phyloP scores from a whole-genome alignment of 2,797 vertebrate genomes.

The Florisuga fusca region DNA sequence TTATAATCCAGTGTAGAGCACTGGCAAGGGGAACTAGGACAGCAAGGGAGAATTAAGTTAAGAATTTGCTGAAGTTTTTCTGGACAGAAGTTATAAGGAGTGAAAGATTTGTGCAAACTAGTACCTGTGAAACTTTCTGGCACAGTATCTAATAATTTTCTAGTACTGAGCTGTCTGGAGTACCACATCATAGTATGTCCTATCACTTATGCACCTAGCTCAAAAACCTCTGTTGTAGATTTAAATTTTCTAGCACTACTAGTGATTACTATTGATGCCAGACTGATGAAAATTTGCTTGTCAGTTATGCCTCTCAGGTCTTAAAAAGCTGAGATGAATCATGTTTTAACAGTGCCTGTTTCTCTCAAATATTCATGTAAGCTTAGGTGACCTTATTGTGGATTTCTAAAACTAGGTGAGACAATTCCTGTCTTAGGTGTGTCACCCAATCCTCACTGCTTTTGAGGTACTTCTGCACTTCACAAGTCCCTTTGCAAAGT shows the following conservation, averaged over 20 bases:
- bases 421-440: neutral
- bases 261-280: neutral
- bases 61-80: conserved; percentile 2
- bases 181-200: neutral
- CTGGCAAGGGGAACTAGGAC: neutral
- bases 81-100: neutral
- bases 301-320: neutral
- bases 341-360: neutral
- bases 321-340: neutral
- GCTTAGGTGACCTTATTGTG: neutral
- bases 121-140: neutral
- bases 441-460: neutral
- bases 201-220: neutral
- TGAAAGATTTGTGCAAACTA: neutral
- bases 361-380: neutral
- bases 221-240: neutral
- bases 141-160: neutral
- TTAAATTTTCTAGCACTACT: neutral
- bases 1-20: neutral
- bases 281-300: neutral
- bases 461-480: neutral
- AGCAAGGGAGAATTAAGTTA: neutral
- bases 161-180: neutral
- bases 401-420: neutral
- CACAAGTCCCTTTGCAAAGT: neutral